Percentiles rank a stretch among this genome's conserved stretches.
Evolutionary conservation across 2,113 vertebrate genomes (phyloP).

Genomic region (Petrocephalus zakoni): DNA sequence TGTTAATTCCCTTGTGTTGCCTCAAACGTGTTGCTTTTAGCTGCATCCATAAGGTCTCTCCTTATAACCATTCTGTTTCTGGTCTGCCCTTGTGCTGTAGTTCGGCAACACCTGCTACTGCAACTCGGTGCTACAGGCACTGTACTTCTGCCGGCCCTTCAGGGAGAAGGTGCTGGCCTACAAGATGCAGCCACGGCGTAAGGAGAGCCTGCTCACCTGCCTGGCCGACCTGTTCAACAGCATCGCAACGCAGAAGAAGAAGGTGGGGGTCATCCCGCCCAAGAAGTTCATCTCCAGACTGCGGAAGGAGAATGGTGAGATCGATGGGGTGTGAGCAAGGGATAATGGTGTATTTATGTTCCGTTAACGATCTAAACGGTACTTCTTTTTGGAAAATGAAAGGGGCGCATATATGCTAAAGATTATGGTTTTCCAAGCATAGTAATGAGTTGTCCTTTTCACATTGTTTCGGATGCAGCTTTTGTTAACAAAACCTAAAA

Average conservation of each 20-base stretch:
- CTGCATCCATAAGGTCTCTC: neutral
- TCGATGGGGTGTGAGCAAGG: neutral
- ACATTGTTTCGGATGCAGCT: neutral
- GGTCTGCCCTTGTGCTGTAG: constrained; percentile 50
- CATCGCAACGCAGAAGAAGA: constrained; percentile 90
- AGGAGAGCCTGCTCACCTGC: constrained; percentile 84
- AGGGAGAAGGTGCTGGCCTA: constrained; percentile 88
- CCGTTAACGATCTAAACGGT: neutral
- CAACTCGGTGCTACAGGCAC: constrained; percentile 88
- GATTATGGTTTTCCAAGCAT: neutral
- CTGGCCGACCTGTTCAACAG: constrained; percentile 88
- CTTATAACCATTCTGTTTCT: neutral
- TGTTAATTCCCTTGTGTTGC: neutral
- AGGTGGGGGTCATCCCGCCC: constrained; percentile 87
- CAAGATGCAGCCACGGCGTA: constrained; percentile 82
- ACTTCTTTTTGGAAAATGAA: neutral
- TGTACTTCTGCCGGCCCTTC: constrained; percentile 89
- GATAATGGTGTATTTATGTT: neutral
- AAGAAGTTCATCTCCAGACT: constrained; percentile 87
- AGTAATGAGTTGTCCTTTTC: neutral
- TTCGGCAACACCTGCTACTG: constrained; percentile 95
- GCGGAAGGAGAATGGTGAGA: constrained; percentile 82
- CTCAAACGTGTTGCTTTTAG: neutral
- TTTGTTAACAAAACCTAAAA: neutral
- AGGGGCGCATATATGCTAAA: neutral